Percentiles rank a stretch among this genome's conserved stretches.
Conservation (phyloP, 2,888 invertebrate species). For the Griposia aprilina region DNA sequence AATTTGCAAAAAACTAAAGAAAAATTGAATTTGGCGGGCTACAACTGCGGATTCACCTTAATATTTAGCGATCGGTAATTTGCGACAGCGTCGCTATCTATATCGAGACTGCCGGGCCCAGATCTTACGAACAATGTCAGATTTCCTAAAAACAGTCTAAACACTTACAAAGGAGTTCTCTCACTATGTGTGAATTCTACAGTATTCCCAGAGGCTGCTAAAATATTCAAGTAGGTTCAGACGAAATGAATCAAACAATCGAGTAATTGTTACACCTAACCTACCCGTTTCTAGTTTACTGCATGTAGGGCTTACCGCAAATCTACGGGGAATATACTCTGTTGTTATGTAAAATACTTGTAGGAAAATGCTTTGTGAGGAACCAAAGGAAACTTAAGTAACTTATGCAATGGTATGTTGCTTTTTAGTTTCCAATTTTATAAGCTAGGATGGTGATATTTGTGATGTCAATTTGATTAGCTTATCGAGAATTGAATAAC, state of each 20-base stretch:
- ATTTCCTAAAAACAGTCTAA: not conserved
- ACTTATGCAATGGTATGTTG: too few relatives aligned
- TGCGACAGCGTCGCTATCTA: too few relatives aligned
- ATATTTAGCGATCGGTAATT: too few relatives aligned
- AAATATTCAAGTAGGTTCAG: conserved; percentile 42
- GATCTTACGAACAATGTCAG: not conserved
- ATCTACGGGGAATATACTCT: conserved; percentile 39
- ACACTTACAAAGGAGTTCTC: conserved; percentile 13
- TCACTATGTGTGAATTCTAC: conserved; percentile 2
- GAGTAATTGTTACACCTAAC: conserved; percentile 43
- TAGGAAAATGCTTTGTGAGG: not conserved
- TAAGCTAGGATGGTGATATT: too few relatives aligned
- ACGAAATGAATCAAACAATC: conserved; percentile 49
- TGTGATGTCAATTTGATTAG: not conserved
- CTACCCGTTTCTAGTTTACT: conserved; percentile 41
- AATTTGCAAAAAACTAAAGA: too few relatives aligned
- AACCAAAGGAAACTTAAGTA: not conserved
- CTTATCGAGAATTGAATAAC: not conserved
- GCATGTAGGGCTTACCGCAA: conserved; percentile 36
- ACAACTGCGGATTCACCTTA: too few relatives aligned
- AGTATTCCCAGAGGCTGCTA: conserved; percentile 23
- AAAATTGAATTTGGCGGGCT: too few relatives aligned
- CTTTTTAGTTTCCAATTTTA: too few relatives aligned
- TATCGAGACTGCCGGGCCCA: too few relatives aligned
- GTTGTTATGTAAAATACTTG: conserved; percentile 29